Percentiles rank a stretch among this genome's conserved stretches.
These are phyloP conservation scores for Zelostemma sp. DNA, from an alignment of 1,140 invertebrate genomes.

Conservation along the genomic window DNA sequence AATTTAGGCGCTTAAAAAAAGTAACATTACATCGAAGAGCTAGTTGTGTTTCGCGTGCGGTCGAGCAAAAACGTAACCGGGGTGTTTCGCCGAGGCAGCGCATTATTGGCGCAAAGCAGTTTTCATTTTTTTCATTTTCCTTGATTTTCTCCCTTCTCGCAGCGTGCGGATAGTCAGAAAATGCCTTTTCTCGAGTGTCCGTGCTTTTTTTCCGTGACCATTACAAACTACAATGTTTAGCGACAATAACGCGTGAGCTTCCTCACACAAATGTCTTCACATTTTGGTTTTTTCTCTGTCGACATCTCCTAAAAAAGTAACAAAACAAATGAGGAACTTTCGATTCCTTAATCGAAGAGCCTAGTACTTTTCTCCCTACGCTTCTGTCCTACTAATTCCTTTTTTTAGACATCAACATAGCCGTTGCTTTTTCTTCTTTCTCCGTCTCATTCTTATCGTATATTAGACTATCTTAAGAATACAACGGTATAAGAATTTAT, in stretches of 20 bases:
- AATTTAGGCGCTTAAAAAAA: neutral
- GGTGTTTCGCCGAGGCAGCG: conserved; percentile 36
- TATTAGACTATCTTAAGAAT: conserved; percentile 35
- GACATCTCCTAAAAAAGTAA: conserved; percentile 27
- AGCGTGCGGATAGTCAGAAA: conserved; percentile 17
- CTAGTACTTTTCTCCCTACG: conserved; percentile 18
- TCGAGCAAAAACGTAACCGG: conserved; percentile 42
- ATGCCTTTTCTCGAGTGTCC: conserved; percentile 8
- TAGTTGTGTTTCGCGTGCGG: conserved; percentile 39
- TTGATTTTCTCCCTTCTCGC: conserved; percentile 14
- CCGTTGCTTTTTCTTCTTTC: conserved; percentile 27
- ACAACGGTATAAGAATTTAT: conserved; percentile 25
- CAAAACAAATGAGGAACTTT: conserved; percentile 30
- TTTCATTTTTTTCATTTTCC: conserved; percentile 31
- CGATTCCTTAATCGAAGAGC: conserved; percentile 13
- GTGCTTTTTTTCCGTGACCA: conserved; percentile 1
- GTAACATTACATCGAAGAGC: conserved; percentile 28
- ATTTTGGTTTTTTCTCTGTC: conserved; percentile 17
- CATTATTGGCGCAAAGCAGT: conserved; percentile 43
- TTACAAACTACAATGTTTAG: conserved; percentile 38
- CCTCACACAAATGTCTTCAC: conserved; percentile 23
- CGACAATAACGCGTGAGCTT: conserved; percentile 29
- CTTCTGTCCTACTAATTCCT: conserved; percentile 37
- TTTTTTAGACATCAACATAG: conserved; percentile 44
- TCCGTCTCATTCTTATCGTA: conserved; percentile 19